Evolutionary conservation across 2,113 vertebrate species (phyloP).

Genomic region (Chaetura pelagica): DNA sequence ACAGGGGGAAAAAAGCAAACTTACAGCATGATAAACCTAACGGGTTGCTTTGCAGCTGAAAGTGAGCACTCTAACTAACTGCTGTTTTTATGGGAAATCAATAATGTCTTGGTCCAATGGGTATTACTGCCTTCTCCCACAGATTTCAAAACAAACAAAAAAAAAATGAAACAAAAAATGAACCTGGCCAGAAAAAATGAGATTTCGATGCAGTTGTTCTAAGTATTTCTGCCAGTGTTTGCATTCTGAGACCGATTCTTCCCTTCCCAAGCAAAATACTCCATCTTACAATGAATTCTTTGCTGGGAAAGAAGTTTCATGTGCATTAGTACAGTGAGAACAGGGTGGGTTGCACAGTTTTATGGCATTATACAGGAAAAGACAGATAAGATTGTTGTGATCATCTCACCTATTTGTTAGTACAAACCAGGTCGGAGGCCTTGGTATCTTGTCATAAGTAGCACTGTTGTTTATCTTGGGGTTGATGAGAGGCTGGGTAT

Average conservation of each 20-base stretch:
- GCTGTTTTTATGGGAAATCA: neutral
- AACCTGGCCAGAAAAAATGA: neutral
- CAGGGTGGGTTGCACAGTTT: neutral
- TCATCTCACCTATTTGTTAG: neutral
- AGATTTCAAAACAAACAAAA: neutral
- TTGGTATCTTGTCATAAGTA: neutral
- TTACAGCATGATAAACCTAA: conserved; percentile 22
- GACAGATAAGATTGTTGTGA: neutral
- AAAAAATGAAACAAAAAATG: neutral
- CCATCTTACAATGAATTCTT: neutral
- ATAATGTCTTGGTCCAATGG: neutral
- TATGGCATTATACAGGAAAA: neutral
- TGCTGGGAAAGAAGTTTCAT: neutral
- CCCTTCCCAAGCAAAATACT: neutral
- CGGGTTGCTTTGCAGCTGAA: conserved; percentile 24
- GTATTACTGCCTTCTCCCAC: neutral
- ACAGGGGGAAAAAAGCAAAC: neutral
- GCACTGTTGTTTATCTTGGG: neutral
- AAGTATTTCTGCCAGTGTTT: conserved; percentile 16
- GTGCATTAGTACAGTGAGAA: neutral
- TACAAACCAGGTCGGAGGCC: neutral
- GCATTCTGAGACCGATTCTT: neutral
- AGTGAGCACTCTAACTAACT: neutral
- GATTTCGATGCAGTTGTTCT: neutral
- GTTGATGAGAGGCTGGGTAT: neutral